phyloP scores from a whole-genome alignment of 1,140 invertebrate species.

The Scaptomyza hsui region DNA sequence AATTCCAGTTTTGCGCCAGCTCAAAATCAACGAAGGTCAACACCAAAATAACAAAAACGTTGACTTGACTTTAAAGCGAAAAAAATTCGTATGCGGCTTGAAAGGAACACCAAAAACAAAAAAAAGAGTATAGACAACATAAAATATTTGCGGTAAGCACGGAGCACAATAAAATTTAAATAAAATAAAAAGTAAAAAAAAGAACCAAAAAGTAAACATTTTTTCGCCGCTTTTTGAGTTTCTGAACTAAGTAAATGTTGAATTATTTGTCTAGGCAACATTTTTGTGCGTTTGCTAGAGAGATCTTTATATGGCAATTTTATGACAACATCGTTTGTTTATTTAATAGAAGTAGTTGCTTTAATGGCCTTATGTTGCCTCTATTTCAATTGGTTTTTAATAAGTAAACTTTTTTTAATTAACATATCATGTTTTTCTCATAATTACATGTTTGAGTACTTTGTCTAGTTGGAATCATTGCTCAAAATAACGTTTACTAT shows the following conservation, averaged over 20 bases:
- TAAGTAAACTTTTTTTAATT: not conserved
- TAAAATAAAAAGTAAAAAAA: slow-evolving; percentile 28
- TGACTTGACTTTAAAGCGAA: slow-evolving; percentile 38
- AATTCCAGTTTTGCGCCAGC: slow-evolving; percentile 57
- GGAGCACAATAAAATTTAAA: slow-evolving; percentile 30
- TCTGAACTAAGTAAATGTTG: slow-evolving; percentile 8
- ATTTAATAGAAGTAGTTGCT: slow-evolving; percentile 16
- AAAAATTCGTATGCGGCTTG: slow-evolving; percentile 14
- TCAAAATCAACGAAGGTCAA: slow-evolving; percentile 44
- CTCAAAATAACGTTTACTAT: slow-evolving; percentile 14
- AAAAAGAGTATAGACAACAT: slow-evolving; percentile 14
- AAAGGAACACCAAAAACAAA: slow-evolving; percentile 6
- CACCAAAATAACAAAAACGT: slow-evolving; percentile 41
- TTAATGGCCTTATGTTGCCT: slow-evolving; percentile 35
- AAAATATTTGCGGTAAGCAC: slow-evolving; percentile 25
- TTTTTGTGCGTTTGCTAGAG: slow-evolving; percentile 19
- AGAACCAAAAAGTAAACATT: slow-evolving; percentile 38
- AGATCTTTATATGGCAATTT: slow-evolving; percentile 43
- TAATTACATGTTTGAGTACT: not conserved
- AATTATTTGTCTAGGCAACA: slow-evolving; percentile 10
- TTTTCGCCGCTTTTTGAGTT: slow-evolving; percentile 13
- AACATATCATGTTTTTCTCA: too few species aligned
- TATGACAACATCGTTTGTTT: slow-evolving; percentile 62
- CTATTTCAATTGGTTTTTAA: slow-evolving; percentile 37
- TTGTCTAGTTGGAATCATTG: not conserved